Base-by-base conservation (phyloP, 1,140 invertebrate genomes). In the Dinothrombium tinctorium region DNA sequence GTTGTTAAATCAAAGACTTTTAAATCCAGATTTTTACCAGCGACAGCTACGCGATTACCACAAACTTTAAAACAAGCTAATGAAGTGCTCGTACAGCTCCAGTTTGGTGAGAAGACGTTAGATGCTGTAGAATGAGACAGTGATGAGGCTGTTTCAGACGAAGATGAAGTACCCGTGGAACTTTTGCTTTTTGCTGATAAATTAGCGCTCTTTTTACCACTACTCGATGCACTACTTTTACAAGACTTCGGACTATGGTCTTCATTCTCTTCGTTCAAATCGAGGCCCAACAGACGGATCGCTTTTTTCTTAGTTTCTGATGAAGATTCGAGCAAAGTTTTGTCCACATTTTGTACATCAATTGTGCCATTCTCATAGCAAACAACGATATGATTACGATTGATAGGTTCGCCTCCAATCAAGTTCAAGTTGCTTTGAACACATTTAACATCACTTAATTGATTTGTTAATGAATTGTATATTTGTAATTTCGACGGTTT, bases 1-100 rank as follows among this genome's bases (percentile, higher is more conserved):
- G 44, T 48, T 7, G 23, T 33, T 12, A 48, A 11, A 37, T 48
- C 44, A 31, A 41, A 47, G n/a, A 48, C 46, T 42, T 40, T 35
- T 17, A 48, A 17, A 35, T 42, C 40, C 11, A 33, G 21, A 42
- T 48, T 48, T 12, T 33, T 29, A 5, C 46, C 46, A 14, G 25
- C 46, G 26, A 46, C 19, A 4, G 46, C 46, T 22, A 48, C 24
- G 7, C 25, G 33, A 38, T 48, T 29, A 24, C 31, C 23, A 22
- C n/a, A 1, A 5, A 42, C 39, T 41, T 46, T 35, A 19, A 46
- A 43, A 35, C 41, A 46, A 20, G 35, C 40, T n/a, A 46, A 26
- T 17, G 5, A 39, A 19, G 37, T 44, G 25, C 32, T 32, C 14
- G 28, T 20, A 23, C 19, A 29, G 5, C 15, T 19, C 28, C 19